phyloP scores from a whole-genome alignment of 64 coral and sea anemone species.

The Actinia tenebrosa region DNA sequence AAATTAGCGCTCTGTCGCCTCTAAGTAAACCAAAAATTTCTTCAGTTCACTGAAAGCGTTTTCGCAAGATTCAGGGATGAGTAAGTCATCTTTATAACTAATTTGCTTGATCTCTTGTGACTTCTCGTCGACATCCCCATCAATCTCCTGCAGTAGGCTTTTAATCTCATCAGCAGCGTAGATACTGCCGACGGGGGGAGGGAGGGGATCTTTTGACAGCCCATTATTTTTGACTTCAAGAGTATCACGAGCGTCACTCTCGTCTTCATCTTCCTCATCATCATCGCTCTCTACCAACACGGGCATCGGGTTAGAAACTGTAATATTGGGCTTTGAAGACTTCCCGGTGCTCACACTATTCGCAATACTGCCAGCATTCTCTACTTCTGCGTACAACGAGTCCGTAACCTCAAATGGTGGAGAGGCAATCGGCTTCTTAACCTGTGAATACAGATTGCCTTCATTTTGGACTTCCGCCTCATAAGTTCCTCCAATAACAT shows the following conservation, averaged over 20 bases:
- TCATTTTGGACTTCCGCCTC: background rate
- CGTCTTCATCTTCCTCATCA: conserved; percentile 4
- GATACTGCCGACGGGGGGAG: background rate
- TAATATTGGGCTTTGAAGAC: background rate
- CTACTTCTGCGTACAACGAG: conserved; percentile 10
- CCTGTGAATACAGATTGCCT: background rate
- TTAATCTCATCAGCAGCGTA: conserved; percentile 26
- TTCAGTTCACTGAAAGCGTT: conserved; percentile 8
- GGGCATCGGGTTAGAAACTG: background rate
- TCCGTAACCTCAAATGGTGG: background rate
- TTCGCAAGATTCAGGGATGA: background rate
- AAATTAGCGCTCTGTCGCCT: background rate
- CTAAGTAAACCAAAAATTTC: background rate
- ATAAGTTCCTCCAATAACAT: background rate
- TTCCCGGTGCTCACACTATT: background rate
- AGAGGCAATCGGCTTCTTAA: background rate
- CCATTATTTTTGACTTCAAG: background rate
- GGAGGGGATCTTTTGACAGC: conserved; percentile 11
- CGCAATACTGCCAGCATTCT: background rate
- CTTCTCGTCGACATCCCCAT: background rate
- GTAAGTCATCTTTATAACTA: background rate
- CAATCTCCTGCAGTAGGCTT: background rate
- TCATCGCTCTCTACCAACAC: conserved; percentile 1
- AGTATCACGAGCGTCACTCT: background rate
- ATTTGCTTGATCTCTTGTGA: background rate